These are phyloP conservation scores for Globodera rostochiensis DNA, from an alignment of 1,140 invertebrate species.

Conservation along the genomic window DNA sequence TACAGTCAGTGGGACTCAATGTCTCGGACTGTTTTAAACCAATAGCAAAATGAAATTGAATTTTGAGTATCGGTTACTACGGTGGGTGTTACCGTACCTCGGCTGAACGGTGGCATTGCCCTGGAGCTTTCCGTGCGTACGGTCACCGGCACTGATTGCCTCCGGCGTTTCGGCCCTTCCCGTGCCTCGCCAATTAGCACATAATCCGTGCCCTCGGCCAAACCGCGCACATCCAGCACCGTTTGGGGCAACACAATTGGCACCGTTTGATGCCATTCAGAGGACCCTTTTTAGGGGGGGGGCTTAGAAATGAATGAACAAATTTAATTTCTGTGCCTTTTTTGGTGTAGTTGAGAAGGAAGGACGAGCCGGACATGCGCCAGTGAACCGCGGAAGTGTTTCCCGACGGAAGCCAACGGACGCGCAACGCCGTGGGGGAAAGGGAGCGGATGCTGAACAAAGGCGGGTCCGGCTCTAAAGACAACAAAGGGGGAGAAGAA, in stretches of 20 bases:
- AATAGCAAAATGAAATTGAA: background rate
- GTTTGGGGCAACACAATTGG: constrained; percentile 52
- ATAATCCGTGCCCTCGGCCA: constrained; percentile 55
- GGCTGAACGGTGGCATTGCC: constrained; percentile 48
- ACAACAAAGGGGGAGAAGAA: background rate
- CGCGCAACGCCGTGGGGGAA: constrained; percentile 39
- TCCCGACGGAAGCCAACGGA: constrained; percentile 55
- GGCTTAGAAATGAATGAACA: constrained; percentile 12
- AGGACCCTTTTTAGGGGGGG: constrained; percentile 33
- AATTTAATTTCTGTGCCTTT: constrained; percentile 28
- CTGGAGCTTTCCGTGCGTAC: constrained; percentile 45
- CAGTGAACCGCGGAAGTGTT: constrained; percentile 39
- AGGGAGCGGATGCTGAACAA: constrained; percentile 45
- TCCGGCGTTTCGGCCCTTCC: constrained; percentile 44
- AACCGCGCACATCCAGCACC: constrained; percentile 39
- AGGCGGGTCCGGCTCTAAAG: constrained; percentile 59
- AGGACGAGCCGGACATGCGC: constrained; percentile 59
- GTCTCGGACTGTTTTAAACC: background rate
- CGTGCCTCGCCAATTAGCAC: constrained; percentile 55
- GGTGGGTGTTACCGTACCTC: constrained; percentile 43
- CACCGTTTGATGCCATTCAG: constrained; percentile 48
- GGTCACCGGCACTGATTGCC: constrained; percentile 33
- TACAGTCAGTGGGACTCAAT: background rate
- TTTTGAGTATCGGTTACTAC: background rate
- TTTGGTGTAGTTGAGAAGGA: constrained; percentile 58